These are phyloP conservation scores for Globicephala melas DNA, from an alignment of 2,113 vertebrate genomes.

Conservation along the genomic window DNA sequence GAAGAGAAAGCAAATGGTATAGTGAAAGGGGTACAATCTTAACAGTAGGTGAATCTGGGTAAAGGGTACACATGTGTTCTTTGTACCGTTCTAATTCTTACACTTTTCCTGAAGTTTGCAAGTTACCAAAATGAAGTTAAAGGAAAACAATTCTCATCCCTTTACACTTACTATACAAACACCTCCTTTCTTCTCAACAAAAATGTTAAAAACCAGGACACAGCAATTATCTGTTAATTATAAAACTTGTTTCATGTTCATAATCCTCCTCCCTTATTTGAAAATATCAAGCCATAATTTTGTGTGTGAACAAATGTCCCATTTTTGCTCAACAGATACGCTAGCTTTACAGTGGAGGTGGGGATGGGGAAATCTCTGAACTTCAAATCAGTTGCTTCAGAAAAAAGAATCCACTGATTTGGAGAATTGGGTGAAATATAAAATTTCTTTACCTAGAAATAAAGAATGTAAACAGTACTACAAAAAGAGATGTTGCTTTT, in stretches of 20 bases:
- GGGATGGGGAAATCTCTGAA: background rate
- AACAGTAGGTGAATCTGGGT: background rate
- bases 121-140: background rate
- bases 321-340: background rate
- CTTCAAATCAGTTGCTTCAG: background rate
- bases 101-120: background rate
- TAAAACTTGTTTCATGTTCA: background rate
- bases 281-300: background rate
- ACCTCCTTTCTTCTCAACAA: background rate
- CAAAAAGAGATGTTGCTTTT: background rate
- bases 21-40: background rate
- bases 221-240: background rate
- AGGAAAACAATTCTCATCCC: background rate
- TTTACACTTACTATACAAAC: background rate
- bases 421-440: background rate
- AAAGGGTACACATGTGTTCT: background rate
- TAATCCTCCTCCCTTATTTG: background rate
- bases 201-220: background rate
- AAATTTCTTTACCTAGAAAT: background rate
- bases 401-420: background rate
- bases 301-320: background rate
- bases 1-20: background rate
- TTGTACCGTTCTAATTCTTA: background rate
- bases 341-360: background rate
- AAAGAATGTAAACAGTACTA: background rate